phyloP scores from a whole-genome alignment of 2,888 invertebrate species.

The Pyrrhia umbra region DNA sequence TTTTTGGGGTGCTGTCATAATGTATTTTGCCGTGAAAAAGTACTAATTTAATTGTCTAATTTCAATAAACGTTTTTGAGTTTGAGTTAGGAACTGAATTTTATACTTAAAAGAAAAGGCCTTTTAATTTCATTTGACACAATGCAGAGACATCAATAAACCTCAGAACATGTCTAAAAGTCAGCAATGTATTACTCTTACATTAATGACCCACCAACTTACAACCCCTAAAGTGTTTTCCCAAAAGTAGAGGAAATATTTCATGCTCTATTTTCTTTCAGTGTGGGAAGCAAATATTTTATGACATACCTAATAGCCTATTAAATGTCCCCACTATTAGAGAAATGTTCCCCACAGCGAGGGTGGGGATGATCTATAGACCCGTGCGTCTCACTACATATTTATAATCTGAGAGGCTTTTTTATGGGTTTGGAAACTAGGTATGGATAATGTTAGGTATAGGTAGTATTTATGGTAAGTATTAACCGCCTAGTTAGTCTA shows the following conservation, averaged over 20 bases:
- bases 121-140: too few relatives aligned
- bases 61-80: too few relatives aligned
- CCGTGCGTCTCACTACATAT: neutral
- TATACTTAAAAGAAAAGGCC: too few relatives aligned
- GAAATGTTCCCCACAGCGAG: slow-evolving; percentile 32
- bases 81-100: too few relatives aligned
- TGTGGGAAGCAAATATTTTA: slow-evolving; percentile 51
- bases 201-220: slow-evolving; percentile 14
- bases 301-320: slow-evolving; percentile 45
- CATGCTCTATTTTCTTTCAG: slow-evolving; percentile 36
- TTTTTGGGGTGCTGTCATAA: too few relatives aligned
- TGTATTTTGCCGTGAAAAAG: too few relatives aligned
- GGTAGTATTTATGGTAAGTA: neutral
- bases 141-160: neutral
- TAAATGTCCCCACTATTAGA: slow-evolving; percentile 46
- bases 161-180: neutral
- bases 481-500: too few relatives aligned
- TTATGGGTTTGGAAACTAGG: neutral
- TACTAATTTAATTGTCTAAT: too few relatives aligned
- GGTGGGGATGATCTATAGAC: slow-evolving; percentile 22
- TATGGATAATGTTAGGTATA: neutral
- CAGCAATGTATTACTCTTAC: slow-evolving; percentile 26
- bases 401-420: neutral
- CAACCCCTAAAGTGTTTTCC: slow-evolving; percentile 26
- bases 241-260: slow-evolving; percentile 21